Evolutionary conservation across 30 jellyfish, hydroid and myxozoan species (phyloP).

Genomic region (Cassiopea andromeda): DNA sequence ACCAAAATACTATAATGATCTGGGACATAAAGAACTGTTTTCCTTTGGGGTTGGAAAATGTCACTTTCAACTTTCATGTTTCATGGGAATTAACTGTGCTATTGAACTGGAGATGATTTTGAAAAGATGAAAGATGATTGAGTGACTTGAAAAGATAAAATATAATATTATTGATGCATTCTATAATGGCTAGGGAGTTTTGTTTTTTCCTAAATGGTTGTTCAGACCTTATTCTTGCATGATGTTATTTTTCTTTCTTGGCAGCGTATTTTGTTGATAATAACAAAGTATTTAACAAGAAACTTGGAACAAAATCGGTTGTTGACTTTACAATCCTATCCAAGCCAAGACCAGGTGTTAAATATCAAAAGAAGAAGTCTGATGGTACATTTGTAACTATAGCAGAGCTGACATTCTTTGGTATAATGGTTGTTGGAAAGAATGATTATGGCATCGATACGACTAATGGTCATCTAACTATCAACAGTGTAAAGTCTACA

Average conservation of each 20-base stretch:
- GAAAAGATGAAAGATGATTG: too few species aligned
- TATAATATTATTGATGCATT: not conserved
- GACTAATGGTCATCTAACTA: constrained; percentile 21
- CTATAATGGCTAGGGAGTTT: not conserved
- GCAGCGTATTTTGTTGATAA: constrained; percentile 19
- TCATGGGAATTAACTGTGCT: too few species aligned
- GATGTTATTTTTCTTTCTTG: not conserved
- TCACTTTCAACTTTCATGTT: too few species aligned
- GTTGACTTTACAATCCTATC: constrained; percentile 1
- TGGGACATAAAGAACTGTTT: too few species aligned
- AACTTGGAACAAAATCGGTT: constrained; percentile 12
- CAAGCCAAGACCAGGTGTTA: constrained; percentile 40
- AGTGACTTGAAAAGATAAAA: not conserved
- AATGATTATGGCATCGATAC: not conserved
- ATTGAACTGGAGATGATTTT: too few species aligned
- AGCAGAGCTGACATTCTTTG: constrained; percentile 4
- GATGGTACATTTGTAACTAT: constrained; percentile 15
- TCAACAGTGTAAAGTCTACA: not conserved
- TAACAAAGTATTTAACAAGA: constrained; percentile 10
- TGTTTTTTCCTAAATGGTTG: not conserved
- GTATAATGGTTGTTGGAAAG: not conserved
- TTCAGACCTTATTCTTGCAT: not conserved
- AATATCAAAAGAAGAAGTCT: constrained; percentile 1
- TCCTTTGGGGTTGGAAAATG: too few species aligned
- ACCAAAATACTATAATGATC: too few species aligned